Percentiles rank a stretch among this genome's conserved stretches.
These are phyloP conservation scores for Syncerus caffer DNA, from an alignment of 2,797 vertebrate species.

Conservation along the genomic window DNA sequence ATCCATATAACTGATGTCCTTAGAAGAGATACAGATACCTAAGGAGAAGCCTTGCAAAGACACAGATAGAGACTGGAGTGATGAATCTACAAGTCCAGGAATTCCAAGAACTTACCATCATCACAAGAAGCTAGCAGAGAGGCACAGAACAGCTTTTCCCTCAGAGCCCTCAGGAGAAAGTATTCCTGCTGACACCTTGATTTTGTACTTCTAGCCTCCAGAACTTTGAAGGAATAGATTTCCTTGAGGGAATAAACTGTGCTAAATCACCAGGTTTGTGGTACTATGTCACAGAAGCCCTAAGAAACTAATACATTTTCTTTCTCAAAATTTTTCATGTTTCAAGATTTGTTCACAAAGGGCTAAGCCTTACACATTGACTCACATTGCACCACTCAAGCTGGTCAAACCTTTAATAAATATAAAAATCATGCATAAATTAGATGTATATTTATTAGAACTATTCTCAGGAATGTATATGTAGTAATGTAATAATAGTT, in stretches of 20 bases:
- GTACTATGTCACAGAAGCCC: neutral
- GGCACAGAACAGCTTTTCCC: neutral
- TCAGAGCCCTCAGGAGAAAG: neutral
- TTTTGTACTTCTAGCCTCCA: neutral
- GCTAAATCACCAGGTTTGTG: neutral
- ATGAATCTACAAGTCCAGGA: neutral
- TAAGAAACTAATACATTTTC: neutral
- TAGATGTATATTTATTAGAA: neutral
- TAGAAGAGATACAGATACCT: neutral
- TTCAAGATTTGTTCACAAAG: constrained; percentile 22
- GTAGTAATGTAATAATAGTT: neutral
- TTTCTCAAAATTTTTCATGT: neutral
- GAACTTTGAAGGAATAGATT: neutral
- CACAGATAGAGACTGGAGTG: neutral
- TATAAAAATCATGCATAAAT: neutral
- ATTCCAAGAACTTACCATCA: neutral
- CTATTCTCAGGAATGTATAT: neutral
- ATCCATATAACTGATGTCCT: neutral
- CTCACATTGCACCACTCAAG: neutral
- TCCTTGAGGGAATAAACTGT: neutral
- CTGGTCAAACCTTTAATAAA: neutral
- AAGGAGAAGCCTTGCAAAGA: neutral
- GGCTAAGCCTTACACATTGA: neutral
- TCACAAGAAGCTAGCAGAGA: neutral
- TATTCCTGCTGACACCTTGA: neutral